Evolutionary conservation across 2,888 invertebrate species (phyloP).

Genomic region (Dexiosoma caninum): DNA sequence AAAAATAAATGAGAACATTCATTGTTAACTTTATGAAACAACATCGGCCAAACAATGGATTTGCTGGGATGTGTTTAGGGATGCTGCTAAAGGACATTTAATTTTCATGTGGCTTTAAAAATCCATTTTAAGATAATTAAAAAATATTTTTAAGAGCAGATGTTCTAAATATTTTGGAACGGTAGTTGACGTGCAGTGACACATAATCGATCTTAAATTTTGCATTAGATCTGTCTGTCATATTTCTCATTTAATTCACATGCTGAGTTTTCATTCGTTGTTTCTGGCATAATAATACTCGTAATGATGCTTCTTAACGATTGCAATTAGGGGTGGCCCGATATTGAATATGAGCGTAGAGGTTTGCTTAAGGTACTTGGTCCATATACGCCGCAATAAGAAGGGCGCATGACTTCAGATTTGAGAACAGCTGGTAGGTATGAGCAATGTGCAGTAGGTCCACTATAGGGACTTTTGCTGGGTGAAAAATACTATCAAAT

Average conservation of each 20-base stretch:
- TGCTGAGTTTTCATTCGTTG: too few relatives aligned
- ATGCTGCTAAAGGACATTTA: slow-evolving; percentile 22
- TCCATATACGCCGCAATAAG: too few relatives aligned
- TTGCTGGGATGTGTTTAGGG: not conserved
- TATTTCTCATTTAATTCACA: too few relatives aligned
- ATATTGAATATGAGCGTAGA: too few relatives aligned
- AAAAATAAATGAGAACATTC: not conserved
- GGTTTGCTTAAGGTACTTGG: too few relatives aligned
- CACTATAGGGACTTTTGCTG: too few relatives aligned
- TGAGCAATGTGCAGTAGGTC: not conserved
- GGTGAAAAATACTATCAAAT: too few relatives aligned
- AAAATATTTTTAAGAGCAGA: slow-evolving; percentile 38
- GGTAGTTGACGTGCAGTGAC: slow-evolving; percentile 17
- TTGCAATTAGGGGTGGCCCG: too few relatives aligned
- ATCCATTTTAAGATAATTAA: slow-evolving; percentile 51
- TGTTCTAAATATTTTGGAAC: slow-evolving; percentile 20
- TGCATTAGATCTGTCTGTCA: slow-evolving; percentile 35
- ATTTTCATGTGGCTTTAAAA: not conserved
- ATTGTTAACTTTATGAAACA: slow-evolving; percentile 21
- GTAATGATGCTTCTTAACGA: too few relatives aligned
- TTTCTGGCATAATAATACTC: too few relatives aligned
- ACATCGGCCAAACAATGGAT: not conserved
- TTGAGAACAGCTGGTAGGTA: too few relatives aligned
- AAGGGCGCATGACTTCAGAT: too few relatives aligned
- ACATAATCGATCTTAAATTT: slow-evolving; percentile 44